A percentile compares a stretch with the other conserved stretches of the same genome.
Conservation (phyloP, 2,113 vertebrate genomes). For the Vulpes vulpes region DNA sequence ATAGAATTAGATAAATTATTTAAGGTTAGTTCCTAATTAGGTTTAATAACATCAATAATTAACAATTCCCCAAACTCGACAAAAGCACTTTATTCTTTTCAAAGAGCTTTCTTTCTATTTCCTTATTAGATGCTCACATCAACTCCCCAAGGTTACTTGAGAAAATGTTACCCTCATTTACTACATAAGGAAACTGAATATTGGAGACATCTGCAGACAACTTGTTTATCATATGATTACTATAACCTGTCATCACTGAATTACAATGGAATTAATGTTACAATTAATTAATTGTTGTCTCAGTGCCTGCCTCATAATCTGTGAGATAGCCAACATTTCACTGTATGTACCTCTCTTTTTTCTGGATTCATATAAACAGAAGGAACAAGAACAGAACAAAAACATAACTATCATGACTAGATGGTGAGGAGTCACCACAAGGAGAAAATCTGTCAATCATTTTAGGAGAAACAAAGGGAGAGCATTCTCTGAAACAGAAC, state of each 20-base stretch:
- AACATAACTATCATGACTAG: not conserved
- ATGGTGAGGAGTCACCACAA: not conserved
- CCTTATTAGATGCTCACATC: conserved; percentile 34
- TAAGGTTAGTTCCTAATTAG: conserved; percentile 70
- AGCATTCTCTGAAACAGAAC: not conserved
- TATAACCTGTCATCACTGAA: not conserved
- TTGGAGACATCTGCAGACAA: not conserved
- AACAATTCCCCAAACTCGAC: conserved; percentile 66
- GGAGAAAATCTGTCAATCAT: not conserved
- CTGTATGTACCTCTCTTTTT: not conserved
- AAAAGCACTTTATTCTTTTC: conserved; percentile 67
- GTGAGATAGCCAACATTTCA: not conserved
- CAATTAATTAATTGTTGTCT: not conserved
- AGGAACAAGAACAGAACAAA: not conserved
- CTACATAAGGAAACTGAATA: conserved; percentile 1
- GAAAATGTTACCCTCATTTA: conserved; percentile 23
- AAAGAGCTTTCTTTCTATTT: conserved; percentile 56
- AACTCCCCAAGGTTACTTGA: conserved; percentile 10
- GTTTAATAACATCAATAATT: conserved; percentile 76
- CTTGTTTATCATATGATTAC: not conserved
- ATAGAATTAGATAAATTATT: conserved; percentile 79
- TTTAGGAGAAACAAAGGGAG: not conserved
- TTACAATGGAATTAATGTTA: not conserved
- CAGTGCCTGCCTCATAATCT: not conserved
- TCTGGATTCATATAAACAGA: not conserved